These are phyloP conservation scores for Austrofundulus limnaeus DNA, from an alignment of 2,113 vertebrate genomes.

Conservation along the genomic window DNA sequence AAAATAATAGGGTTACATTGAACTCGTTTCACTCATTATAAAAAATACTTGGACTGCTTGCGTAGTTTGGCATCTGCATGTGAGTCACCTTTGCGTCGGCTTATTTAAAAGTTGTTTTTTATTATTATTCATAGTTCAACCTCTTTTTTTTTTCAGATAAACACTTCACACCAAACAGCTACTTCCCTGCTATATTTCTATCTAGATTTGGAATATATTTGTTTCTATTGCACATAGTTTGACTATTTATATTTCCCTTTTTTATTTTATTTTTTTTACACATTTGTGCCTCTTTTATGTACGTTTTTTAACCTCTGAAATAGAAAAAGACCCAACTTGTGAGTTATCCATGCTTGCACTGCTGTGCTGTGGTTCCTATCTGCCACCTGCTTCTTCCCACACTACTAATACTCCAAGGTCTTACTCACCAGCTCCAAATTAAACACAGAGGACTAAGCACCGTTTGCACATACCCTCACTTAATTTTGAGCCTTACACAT, in stretches of 20 bases:
- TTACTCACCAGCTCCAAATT: slow-evolving; percentile 18
- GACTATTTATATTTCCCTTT: not conserved
- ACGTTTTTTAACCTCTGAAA: not conserved
- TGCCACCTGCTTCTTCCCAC: slow-evolving; percentile 62
- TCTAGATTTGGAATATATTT: not conserved
- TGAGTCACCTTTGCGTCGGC: slow-evolving; percentile 47
- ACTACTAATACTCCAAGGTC: slow-evolving; percentile 20
- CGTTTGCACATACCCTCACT: not conserved
- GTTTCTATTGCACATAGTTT: not conserved
- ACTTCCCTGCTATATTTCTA: not conserved
- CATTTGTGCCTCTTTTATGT: not conserved
- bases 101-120: slow-evolving; percentile 4
- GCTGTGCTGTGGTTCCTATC: slow-evolving; percentile 19
- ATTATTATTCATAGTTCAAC: slow-evolving; percentile 4
- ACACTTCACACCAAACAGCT: not conserved
- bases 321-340: slow-evolving; percentile 4
- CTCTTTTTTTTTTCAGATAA: slow-evolving; percentile 3
- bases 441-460: not conserved
- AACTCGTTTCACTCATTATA: not conserved
- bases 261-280: not conserved
- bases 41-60: not conserved
- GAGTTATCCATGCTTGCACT: slow-evolving; percentile 4
- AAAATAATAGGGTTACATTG: not conserved
- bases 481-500: too few species aligned
- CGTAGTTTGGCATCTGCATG: not conserved